Evolutionary conservation across 2,888 invertebrate genomes (phyloP).

Genomic region (Hyposoter dolosus): DNA sequence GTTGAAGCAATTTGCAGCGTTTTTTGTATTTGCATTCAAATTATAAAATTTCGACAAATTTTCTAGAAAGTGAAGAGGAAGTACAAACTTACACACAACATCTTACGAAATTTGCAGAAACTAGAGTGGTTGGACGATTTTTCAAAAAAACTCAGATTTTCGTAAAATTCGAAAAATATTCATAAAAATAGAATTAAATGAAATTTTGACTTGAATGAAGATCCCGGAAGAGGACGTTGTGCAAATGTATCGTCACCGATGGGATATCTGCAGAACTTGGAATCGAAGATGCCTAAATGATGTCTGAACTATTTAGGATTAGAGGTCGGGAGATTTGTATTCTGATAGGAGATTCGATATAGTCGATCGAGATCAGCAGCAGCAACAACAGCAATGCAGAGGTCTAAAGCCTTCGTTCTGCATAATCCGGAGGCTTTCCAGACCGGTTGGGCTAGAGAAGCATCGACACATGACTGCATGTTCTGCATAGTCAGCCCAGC

Average conservation of each 20-base stretch:
- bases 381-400: constrained; percentile 69
- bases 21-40: too few species aligned
- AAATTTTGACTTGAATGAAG: background rate
- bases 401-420: constrained; percentile 76
- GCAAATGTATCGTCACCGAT: background rate
- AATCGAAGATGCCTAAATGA: background rate
- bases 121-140: too few species aligned
- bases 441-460: constrained; percentile 53
- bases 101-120: too few species aligned
- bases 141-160: too few species aligned
- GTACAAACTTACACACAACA: too few species aligned
- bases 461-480: constrained; percentile 60
- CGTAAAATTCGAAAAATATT: background rate
- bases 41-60: too few species aligned
- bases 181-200: background rate
- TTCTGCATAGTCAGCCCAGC: constrained; percentile 15
- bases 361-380: constrained; percentile 46
- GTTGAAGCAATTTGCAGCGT: too few species aligned
- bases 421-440: constrained; percentile 75
- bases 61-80: too few species aligned
- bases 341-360: constrained; percentile 30
- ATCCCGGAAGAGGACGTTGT: background rate
- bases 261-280: background rate
- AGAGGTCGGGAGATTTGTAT: constrained; percentile 30
- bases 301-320: constrained; percentile 17